Conservation (phyloP, 2,113 vertebrate genomes). For the Odocoileus hemionus region DNA sequence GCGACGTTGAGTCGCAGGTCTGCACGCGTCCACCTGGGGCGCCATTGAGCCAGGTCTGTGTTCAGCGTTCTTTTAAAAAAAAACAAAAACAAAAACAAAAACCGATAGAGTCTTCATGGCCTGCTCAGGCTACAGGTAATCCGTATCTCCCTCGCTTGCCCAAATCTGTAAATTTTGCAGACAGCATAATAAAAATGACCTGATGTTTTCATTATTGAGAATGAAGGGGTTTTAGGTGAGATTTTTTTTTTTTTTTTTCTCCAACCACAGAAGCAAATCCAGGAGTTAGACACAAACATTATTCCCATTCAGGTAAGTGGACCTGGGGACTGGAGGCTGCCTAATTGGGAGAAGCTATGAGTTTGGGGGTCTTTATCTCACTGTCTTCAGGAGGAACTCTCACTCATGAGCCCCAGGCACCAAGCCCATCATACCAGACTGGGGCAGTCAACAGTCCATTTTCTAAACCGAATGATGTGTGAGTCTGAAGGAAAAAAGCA, state of each 20-base stretch:
- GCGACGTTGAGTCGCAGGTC: not conserved
- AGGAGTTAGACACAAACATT: not conserved
- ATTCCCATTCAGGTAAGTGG: not conserved
- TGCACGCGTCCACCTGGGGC: constrained; percentile 58
- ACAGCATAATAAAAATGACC: not conserved
- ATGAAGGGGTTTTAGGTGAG: not conserved
- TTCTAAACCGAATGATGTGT: not conserved
- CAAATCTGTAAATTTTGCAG: not conserved
- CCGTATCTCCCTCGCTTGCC: not conserved
- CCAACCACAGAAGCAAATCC: not conserved
- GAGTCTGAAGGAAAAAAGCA: not conserved
- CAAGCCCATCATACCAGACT: not conserved
- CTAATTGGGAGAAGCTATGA: not conserved
- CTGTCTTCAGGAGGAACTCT: not conserved
- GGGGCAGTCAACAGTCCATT: not conserved
- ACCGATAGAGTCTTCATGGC: not conserved
- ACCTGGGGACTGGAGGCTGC: rapidly evolving
- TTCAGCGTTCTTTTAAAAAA: rapidly evolving
- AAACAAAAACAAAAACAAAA: not conserved
- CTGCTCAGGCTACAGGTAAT: not conserved
- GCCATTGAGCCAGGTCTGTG: constrained; percentile 35
- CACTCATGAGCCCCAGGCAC: not conserved
- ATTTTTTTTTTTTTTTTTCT: not conserved
- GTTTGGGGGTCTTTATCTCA: rapidly evolving
- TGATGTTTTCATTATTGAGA: not conserved